These are phyloP conservation scores for Plagodis dolabraria DNA, from an alignment of 2,888 invertebrate genomes.

Conservation along the genomic window DNA sequence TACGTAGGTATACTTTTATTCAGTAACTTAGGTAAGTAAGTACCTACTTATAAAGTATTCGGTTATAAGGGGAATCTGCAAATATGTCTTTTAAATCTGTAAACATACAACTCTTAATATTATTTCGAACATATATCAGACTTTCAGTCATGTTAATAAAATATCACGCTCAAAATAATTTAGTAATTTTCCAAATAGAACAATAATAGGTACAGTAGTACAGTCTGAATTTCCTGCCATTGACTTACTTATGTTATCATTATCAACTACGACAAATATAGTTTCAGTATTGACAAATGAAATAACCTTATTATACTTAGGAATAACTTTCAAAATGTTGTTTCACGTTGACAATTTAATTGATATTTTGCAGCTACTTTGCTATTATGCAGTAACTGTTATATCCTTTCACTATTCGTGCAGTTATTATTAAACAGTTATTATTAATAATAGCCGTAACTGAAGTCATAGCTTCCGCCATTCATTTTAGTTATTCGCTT, in stretches of 20 bases:
- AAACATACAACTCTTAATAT: too few species aligned
- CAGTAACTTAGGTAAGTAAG: too few species aligned
- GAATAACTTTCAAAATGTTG: not conserved
- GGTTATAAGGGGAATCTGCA: too few species aligned
- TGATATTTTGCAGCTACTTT: conserved; percentile 8
- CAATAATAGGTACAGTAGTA: too few species aligned
- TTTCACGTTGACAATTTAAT: not conserved
- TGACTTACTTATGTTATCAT: not conserved
- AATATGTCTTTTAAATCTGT: too few species aligned
- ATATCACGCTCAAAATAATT: too few species aligned
- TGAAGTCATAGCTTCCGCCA: conserved; percentile 37
- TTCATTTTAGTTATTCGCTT: conserved; percentile 32
- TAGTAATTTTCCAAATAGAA: too few species aligned
- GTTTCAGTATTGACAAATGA: not conserved
- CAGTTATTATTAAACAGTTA: conserved; percentile 16
- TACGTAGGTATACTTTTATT: too few species aligned
- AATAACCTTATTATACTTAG: not conserved
- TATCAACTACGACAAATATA: too few species aligned
- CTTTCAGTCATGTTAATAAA: too few species aligned
- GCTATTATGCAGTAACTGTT: conserved; percentile 6
- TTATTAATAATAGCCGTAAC: conserved; percentile 22
- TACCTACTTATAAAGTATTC: too few species aligned
- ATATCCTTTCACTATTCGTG: conserved; percentile 25
- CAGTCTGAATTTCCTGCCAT: not conserved
- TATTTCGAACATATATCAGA: too few species aligned